Evolutionary conservation across 2,888 invertebrate species (phyloP).

Genomic region (Eristalis pertinax): DNA sequence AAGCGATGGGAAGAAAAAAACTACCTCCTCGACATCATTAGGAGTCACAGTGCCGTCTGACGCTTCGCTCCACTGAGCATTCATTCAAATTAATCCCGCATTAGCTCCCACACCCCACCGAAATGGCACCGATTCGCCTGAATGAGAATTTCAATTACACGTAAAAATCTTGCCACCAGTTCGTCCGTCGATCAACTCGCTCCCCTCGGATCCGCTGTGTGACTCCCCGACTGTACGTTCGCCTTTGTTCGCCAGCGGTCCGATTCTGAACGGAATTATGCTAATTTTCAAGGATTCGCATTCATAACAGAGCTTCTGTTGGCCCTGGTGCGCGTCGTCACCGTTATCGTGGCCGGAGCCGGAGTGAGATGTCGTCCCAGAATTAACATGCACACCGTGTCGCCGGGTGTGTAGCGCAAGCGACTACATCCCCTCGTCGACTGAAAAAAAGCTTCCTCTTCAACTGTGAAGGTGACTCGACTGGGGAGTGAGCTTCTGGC

Average conservation of each 20-base stretch:
- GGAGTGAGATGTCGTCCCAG: not conserved
- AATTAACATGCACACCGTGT: not conserved
- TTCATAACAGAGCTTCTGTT: slow-evolving; percentile 3
- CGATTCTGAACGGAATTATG: not conserved
- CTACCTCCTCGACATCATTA: not conserved
- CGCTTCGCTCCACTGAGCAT: slow-evolving; percentile 18
- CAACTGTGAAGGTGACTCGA: slow-evolving; percentile 26
- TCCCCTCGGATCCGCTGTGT: not conserved
- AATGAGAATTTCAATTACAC: slow-evolving; percentile 46
- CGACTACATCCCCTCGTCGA: slow-evolving; percentile 1
- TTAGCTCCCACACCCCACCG: not conserved
- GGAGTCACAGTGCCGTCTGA: not conserved
- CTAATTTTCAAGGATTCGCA: slow-evolving; percentile 26
- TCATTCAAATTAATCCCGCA: slow-evolving; percentile 39
- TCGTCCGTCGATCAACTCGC: not conserved
- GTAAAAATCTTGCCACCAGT: slow-evolving; percentile 18
- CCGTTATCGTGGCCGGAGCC: not conserved
- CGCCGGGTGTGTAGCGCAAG: not conserved
- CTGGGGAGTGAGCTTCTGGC: not conserved
- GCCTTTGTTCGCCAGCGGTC: not conserved
- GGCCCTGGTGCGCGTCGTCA: not conserved
- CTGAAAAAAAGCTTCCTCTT: slow-evolving; percentile 38
- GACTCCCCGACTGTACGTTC: not conserved
- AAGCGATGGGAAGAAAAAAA: not conserved
- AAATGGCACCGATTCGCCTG: slow-evolving; percentile 12